A percentile compares a stretch with the other conserved stretches of the same genome.
These are phyloP conservation scores for Falcaria lacertinaria DNA, from an alignment of 2,888 invertebrate species.

Conservation along the genomic window DNA sequence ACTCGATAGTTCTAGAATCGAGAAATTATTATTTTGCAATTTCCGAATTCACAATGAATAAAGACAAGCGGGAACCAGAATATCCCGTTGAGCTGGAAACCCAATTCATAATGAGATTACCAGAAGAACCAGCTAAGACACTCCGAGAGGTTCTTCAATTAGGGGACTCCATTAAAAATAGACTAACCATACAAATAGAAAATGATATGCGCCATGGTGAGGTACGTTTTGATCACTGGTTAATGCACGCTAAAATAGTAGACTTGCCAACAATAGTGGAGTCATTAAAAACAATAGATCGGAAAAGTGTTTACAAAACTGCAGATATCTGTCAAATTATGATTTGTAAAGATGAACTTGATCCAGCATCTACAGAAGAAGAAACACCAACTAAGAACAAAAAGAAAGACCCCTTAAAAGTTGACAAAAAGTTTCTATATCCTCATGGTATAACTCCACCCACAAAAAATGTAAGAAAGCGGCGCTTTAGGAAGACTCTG, in stretches of 20 bases:
- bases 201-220: slow-evolving; percentile 91
- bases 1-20: too few relatives aligned
- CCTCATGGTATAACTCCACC: slow-evolving; percentile 96
- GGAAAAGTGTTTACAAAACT: slow-evolving; percentile 96
- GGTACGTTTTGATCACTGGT: slow-evolving; percentile 90
- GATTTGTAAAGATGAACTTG: slow-evolving; percentile 90
- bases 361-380: slow-evolving; percentile 84
- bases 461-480: slow-evolving; percentile 92
- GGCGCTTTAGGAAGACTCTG: slow-evolving; percentile 92
- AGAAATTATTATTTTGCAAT: too few relatives aligned
- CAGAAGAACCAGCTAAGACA: slow-evolving; percentile 85
- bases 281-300: slow-evolving; percentile 94
- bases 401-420: slow-evolving; percentile 86
- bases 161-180: slow-evolving; percentile 87
- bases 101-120: slow-evolving; percentile 87
- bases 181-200: slow-evolving; percentile 88
- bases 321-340: slow-evolving; percentile 94
- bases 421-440: slow-evolving; percentile 91
- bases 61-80: slow-evolving; percentile 31
- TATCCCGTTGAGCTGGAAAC: slow-evolving; percentile 84
- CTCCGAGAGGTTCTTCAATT: slow-evolving; percentile 84
- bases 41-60: slow-evolving; percentile 22
- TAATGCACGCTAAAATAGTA: slow-evolving; percentile 88
- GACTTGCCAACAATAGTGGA: slow-evolving; percentile 93
- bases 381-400: slow-evolving; percentile 86